Percentiles rank a stretch among this genome's conserved stretches.
Evolutionary conservation across 2,888 invertebrate species (phyloP).

Genomic region (Sicus ferrugineus): DNA sequence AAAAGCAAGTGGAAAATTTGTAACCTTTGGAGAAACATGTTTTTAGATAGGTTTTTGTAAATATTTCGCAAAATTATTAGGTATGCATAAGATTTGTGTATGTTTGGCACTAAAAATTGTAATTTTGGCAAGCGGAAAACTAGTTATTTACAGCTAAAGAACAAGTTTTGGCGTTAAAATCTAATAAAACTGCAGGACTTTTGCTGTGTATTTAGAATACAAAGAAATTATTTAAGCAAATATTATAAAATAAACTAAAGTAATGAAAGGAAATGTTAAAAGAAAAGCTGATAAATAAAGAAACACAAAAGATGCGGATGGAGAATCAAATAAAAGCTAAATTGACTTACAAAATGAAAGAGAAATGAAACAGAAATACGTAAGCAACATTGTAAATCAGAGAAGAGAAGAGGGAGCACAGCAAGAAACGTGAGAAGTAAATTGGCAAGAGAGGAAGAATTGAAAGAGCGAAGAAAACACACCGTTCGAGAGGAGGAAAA

Average conservation of each 20-base stretch:
- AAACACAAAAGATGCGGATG: conserved; percentile 34
- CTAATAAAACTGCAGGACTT: neutral
- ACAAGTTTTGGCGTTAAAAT: too few relatives aligned
- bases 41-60: conserved; percentile 64
- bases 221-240: conserved; percentile 45
- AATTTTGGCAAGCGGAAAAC: conserved; percentile 31
- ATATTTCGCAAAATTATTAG: conserved; percentile 54
- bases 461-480: neutral
- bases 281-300: conserved; percentile 14
- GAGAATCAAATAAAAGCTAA: conserved; percentile 23
- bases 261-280: conserved; percentile 16
- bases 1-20: conserved; percentile 35
- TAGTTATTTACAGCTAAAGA: conserved; percentile 24
- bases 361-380: conserved; percentile 23
- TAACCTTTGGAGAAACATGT: conserved; percentile 35
- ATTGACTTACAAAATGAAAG: conserved; percentile 12
- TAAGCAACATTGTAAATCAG: neutral
- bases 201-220: conserved; percentile 32
- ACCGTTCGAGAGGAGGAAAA: too few relatives aligned
- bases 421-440: conserved; percentile 12
- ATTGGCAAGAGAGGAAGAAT: too few relatives aligned
- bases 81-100: conserved; percentile 37
- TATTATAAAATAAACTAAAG: conserved; percentile 28
- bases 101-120: conserved; percentile 34
- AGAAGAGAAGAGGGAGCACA: neutral